Evolutionary conservation across 2,113 vertebrate species (phyloP).

Genomic region (Cnemophilus loriae): DNA sequence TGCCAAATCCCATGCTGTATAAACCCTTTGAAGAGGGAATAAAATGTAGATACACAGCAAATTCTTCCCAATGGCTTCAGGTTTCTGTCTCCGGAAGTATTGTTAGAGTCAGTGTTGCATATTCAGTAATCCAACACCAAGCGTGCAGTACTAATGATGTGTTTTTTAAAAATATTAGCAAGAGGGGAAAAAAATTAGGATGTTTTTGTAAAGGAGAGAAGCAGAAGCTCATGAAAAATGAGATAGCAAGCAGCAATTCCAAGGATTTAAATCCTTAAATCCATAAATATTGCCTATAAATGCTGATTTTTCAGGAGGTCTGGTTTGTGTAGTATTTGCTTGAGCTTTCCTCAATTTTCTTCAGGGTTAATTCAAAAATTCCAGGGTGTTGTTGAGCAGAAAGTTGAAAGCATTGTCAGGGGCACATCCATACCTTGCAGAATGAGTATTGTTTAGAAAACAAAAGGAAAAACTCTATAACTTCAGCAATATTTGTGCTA

Average conservation of each 20-base stretch:
- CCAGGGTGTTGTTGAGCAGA: not conserved
- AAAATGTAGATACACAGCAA: not conserved
- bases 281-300: not conserved
- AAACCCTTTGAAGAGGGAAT: not conserved
- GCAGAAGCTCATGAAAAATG: not conserved
- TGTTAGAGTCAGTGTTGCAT: not conserved
- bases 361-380: conserved; percentile 8
- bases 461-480: not conserved
- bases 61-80: not conserved
- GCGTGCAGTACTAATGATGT: not conserved
- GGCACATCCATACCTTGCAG: not conserved
- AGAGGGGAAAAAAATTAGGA: not conserved
- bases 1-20: not conserved
- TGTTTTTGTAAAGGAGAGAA: not conserved
- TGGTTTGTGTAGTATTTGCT: not conserved
- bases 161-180: not conserved
- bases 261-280: not conserved
- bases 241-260: not conserved
- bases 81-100: not conserved
- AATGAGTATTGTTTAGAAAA: not conserved
- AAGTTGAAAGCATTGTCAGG: not conserved
- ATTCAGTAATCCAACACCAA: not conserved
- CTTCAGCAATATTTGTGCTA: not conserved
- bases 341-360: not conserved
- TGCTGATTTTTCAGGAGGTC: not conserved